Base-by-base conservation (phyloP, 1,140 invertebrate species). In the Lithobius niger region DNA sequence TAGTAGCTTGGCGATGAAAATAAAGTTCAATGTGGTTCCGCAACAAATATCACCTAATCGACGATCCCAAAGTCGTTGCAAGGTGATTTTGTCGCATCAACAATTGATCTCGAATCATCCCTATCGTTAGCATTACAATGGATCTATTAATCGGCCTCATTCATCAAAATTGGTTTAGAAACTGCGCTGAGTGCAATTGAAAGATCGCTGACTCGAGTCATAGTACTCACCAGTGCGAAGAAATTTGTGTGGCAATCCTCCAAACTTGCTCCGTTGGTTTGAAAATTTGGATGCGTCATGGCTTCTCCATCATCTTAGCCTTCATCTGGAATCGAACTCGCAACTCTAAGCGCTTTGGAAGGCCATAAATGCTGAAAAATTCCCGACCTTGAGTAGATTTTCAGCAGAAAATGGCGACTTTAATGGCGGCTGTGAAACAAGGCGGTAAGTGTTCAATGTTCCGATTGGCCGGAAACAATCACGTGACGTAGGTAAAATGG, bases 211-310 rank as follows among this genome's bases (percentile, higher is more conserved):
- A 40, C 40, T 51, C 45, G 6, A 19, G 45, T 24, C 56, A n/a
- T n/a, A n/a, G n/a, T n/a, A 87, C 90, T 93, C 82, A 98, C 94
- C 88, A 98, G 82, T 77, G 93, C 92, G 79, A 97, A 98, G 82
- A 97, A 94, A 85, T 97, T 98, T 76, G 93, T 97, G 81, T 97
- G 92, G 84, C 94, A 97, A 84, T 98, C 93, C 84, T 97, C 94
- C 77, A 98, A 86, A 82, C 91, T 96, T 77, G 93, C 93, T 79
- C 93, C 92, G 88, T 98, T 98, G 76, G 90, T 94, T 82, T 88
- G 83, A 82, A 90, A 70, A 81, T 88, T 88, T 80, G 88, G 86
- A 83, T 93, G 88, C 86, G 86, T 94, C 89, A 95, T 94, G 83
- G 83, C 86, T 82, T 80, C 78, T 82, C 81, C 82, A 82, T 82